phyloP scores from a whole-genome alignment of 92 coral and sea anemone species.

The Actinostola sp. region DNA sequence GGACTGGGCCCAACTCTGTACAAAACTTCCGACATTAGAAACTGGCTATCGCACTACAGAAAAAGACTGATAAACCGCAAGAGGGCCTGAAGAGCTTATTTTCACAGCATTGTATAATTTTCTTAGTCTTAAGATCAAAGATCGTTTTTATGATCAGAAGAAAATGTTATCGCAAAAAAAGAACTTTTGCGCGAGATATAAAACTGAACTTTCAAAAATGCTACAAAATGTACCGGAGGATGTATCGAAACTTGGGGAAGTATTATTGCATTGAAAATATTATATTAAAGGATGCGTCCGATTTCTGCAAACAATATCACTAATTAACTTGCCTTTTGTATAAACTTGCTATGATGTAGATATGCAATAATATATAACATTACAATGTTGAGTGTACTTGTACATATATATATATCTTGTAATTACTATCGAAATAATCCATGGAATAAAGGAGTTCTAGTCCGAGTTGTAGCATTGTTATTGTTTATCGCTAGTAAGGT shows the following conservation, averaged over 20 bases:
- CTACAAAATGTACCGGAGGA: no score
- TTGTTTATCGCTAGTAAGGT: neutral
- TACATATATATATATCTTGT: no score
- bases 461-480: neutral
- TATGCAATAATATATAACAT: neutral
- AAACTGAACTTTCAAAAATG: no score
- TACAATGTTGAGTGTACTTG: no score
- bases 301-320: no score
- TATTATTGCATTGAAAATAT: no score
- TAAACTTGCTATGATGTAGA: neutral
- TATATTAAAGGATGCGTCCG: neutral
- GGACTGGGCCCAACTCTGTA: slow-evolving; percentile 85
- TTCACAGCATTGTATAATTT: no score
- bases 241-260: no score
- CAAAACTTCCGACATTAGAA: slow-evolving; percentile 53
- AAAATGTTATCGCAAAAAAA: neutral
- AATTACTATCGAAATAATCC: neutral
- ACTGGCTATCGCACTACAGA: slow-evolving; percentile 67
- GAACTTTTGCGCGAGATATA: neutral
- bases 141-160: neutral
- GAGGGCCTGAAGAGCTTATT: slow-evolving; percentile 26
- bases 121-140: no score
- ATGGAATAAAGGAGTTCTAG: neutral
- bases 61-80: slow-evolving; percentile 39
- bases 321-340: neutral